Percentiles rank a stretch among this genome's conserved stretches.
phyloP scores from a whole-genome alignment of 2,113 vertebrate species.

The Spermophilus dauricus region DNA sequence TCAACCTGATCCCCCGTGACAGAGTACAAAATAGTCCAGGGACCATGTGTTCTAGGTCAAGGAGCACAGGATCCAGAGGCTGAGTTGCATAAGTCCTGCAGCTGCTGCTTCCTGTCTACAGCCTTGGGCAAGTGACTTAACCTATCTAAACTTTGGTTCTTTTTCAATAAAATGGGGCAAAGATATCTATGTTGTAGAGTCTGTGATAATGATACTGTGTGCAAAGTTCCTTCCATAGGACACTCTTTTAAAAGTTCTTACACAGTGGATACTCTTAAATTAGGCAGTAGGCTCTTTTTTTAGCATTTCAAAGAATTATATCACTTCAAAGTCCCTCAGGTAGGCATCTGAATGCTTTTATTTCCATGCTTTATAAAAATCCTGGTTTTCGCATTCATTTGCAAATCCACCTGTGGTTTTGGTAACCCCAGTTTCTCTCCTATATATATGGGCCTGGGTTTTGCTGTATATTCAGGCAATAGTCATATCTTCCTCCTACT shows the following conservation, averaged over 20 bases:
- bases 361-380: neutral
- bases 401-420: neutral
- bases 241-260: neutral
- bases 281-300: neutral
- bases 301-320: neutral
- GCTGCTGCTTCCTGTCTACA: neutral
- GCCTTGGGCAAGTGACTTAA: neutral
- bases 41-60: neutral
- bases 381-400: neutral
- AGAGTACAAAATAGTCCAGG: neutral
- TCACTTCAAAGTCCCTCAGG: neutral
- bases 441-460: neutral
- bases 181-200: neutral
- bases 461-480: neutral
- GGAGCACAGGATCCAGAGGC: neutral
- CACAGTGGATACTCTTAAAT: neutral
- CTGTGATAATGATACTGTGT: neutral
- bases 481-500: neutral
- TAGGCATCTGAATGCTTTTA: neutral
- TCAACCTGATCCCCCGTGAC: neutral
- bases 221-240: neutral
- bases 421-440: neutral
- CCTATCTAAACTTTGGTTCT: neutral
- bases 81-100: neutral
- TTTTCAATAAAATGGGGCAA: neutral